A percentile compares a stretch with the other conserved stretches of the same genome.
These are phyloP conservation scores for Dorcus hopei DNA, from an alignment of 2,888 invertebrate species.

Conservation along the genomic window DNA sequence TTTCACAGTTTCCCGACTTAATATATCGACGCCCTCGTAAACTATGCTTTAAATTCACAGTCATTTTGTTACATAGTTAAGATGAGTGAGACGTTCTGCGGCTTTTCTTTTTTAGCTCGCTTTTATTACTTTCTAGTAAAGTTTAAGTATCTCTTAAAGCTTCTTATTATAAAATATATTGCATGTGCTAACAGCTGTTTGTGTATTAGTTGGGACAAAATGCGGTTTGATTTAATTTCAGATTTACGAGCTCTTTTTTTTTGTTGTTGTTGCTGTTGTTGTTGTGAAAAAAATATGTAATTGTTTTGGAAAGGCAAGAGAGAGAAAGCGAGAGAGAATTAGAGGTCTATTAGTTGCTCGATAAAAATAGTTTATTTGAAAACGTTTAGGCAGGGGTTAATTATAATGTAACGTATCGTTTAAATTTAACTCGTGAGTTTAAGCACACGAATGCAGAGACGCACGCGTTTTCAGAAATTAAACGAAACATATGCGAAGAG, in stretches of 20 bases:
- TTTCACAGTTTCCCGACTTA: not conserved
- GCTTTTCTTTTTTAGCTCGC: no score
- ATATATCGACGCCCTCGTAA: not conserved
- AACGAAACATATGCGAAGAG: slow-evolving; percentile 36
- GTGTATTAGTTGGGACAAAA: no score
- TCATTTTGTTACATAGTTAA: not conserved
- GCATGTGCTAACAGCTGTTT: not conserved
- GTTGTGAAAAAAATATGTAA: no score
- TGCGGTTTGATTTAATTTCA: no score
- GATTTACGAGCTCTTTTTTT: no score
- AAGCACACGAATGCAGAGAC: slow-evolving; percentile 7
- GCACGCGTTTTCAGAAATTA: slow-evolving; percentile 37
- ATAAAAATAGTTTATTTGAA: slow-evolving; percentile 1
- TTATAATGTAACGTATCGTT: slow-evolving; percentile 10
- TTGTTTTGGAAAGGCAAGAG: no score
- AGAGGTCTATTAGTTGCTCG: not conserved
- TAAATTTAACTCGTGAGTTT: slow-evolving; percentile 12
- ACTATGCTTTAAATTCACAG: not conserved
- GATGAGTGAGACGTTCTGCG: not conserved
- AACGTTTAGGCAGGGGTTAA: slow-evolving; percentile 1
- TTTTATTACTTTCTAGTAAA: not conserved
- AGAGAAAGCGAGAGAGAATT: no score
- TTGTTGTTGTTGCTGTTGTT: no score
- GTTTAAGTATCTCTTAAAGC: not conserved
- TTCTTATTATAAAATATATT: not conserved